Base-by-base conservation (phyloP, 2,888 invertebrate genomes). In the Watsonalla cultraria region DNA sequence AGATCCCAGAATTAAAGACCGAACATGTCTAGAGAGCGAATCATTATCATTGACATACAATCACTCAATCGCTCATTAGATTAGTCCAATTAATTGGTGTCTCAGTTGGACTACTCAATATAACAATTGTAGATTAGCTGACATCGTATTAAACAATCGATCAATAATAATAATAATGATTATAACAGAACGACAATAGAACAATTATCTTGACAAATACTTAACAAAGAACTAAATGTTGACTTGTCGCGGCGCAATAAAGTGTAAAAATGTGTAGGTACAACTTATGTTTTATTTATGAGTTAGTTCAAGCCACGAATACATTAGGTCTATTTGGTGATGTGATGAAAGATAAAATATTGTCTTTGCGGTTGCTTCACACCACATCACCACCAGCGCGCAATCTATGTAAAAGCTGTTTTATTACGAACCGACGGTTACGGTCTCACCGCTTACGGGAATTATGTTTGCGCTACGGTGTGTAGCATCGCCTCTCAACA, bases 161-260 rank as follows among this genome's bases (percentile, higher is more conserved):
- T 70, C 66, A 74, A 72, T 72, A 68, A 65, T 71, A 72, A 76
- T 24, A 24, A 24, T 24, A 24, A 24, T 24, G 24, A 24, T 24
- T 24, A 24, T 24, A 24, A 24, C 24, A 74, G 76, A 74, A 74
- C 66, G 69, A 82, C 85, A 86, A 85, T 84, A 76, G 77, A 72
- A 68, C 83, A 82, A 86, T 87, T 85, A 84, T 61, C 66, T 70
- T 72, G 75, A 78, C 71, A 78, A 78, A 80, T 71, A 69, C 67
- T 75, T 74, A 76, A 80, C 80, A 82, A 80, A 78, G 79, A 76
- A 57, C 58, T 62, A 72, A 80, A 80, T 75, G 77, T 76, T 78
- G 74, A 13, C 48, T 56, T 60, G 55, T 64, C 70, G 66, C 64
- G 72, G 64, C 68, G 56, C 59, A 62, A 63, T 65, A 46, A 54